phyloP scores from a whole-genome alignment of 2,888 invertebrate species.

The Thereva nobilitata region DNA sequence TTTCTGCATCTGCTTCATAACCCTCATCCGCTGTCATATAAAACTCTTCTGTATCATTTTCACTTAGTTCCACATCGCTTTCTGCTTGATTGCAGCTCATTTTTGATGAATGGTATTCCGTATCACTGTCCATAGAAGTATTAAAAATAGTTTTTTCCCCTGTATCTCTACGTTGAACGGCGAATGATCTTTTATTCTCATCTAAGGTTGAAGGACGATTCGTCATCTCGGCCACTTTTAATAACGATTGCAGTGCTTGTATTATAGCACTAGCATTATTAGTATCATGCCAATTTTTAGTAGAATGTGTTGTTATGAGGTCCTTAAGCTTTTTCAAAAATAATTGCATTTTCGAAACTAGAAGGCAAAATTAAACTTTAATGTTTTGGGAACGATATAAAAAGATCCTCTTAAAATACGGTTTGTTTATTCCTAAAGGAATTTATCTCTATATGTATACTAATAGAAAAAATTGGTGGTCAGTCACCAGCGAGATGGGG shows the following conservation, averaged over 20 bases:
- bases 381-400: not conserved
- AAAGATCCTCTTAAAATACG: not conserved
- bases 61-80: constrained; percentile 55
- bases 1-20: constrained; percentile 58
- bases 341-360: not conserved
- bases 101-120: constrained; percentile 53
- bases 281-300: constrained; percentile 49
- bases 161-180: not conserved
- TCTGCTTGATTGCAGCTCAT: constrained; percentile 53
- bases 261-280: constrained; percentile 52
- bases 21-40: constrained; percentile 57
- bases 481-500: no score
- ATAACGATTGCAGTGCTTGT: constrained; percentile 54
- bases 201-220: constrained; percentile 2
- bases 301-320: constrained; percentile 51
- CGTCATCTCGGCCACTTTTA: constrained; percentile 56
- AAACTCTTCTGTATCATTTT: constrained; percentile 54
- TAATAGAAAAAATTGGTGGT: no score
- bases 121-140: constrained; percentile 44
- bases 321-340: constrained; percentile 49
- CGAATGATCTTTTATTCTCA: not conserved
- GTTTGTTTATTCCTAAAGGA: no score
- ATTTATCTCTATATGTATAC: no score
- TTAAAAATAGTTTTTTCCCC: not conserved
- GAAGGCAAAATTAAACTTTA: constrained; percentile 1